Conservation (phyloP, 2,797 vertebrate genomes). For the Octomys mimax region DNA sequence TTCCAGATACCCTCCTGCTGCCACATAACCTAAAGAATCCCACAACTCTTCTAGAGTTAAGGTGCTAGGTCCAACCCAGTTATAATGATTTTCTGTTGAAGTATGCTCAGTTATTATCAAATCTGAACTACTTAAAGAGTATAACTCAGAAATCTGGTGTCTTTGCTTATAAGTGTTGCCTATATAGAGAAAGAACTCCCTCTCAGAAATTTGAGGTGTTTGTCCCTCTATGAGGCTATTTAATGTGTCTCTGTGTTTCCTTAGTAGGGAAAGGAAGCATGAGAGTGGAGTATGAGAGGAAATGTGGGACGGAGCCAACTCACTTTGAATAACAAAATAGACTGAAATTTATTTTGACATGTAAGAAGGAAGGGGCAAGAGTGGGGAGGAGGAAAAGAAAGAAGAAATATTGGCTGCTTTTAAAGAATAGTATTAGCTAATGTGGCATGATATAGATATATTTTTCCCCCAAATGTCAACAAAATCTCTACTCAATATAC, state of each 20-base stretch:
- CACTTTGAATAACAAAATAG: constrained; percentile 26
- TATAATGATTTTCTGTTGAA: constrained; percentile 44
- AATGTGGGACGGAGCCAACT: neutral
- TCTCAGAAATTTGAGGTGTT: constrained; percentile 28
- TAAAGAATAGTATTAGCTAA: constrained; percentile 17
- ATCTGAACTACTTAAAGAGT: constrained; percentile 29
- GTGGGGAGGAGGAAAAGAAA: neutral
- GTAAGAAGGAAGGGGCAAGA: neutral
- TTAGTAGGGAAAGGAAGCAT: constrained; percentile 14
- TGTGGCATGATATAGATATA: neutral
- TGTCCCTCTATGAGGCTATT: neutral
- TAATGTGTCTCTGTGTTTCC: neutral
- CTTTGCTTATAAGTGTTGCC: constrained; percentile 43
- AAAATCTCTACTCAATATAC: constrained; percentile 8
- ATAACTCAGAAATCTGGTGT: constrained; percentile 33
- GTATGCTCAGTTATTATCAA: neutral
- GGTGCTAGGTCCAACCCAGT: constrained; percentile 30
- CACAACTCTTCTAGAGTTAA: constrained; percentile 11
- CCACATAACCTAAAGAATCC: neutral
- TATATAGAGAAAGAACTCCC: constrained; percentile 35
- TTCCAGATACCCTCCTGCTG: neutral
- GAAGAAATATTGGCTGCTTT: neutral
- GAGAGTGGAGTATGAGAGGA: neutral
- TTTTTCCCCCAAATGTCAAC: neutral
- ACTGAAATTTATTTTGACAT: constrained; percentile 28